These are phyloP conservation scores for Etheostoma cragini DNA, from an alignment of 2,113 vertebrate species.

Conservation along the genomic window DNA sequence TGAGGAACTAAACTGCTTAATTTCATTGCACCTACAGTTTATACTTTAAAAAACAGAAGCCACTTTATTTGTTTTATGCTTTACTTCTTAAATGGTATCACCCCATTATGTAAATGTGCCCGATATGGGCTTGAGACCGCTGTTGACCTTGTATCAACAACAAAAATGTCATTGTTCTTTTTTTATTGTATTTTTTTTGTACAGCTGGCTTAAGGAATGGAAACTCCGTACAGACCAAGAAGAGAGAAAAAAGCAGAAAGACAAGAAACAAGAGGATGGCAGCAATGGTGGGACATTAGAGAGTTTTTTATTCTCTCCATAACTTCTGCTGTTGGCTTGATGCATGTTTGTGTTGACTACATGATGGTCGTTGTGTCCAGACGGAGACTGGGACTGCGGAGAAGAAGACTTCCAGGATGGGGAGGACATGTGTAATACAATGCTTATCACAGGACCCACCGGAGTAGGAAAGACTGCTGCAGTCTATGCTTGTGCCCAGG, in stretches of 20 bases:
- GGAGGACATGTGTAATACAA: constrained; percentile 90
- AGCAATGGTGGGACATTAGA: constrained; percentile 73
- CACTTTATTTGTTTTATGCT: not conserved
- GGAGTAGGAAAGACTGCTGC: constrained; percentile 97
- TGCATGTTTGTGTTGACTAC: not conserved
- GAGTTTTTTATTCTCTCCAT: not conserved
- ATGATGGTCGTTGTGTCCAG: constrained; percentile 56
- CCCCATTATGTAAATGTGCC: no score
- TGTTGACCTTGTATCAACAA: not conserved
- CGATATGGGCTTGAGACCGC: not conserved
- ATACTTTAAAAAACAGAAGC: not conserved
- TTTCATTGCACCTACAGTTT: not conserved
- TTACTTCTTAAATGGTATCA: not conserved
- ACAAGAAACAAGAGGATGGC: constrained; percentile 84
- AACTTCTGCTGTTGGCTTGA: not conserved
- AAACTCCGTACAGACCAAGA: constrained; percentile 92
- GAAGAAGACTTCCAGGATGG: constrained; percentile 81
- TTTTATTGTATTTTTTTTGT: not conserved
- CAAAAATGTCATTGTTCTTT: not conserved
- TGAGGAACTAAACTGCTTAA: constrained; percentile 58
- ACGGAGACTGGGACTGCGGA: constrained; percentile 83
- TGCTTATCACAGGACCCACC: constrained; percentile 93
- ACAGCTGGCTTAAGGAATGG: constrained; percentile 97
- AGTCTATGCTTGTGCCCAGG: constrained; percentile 97
- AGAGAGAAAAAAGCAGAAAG: constrained; percentile 90